Percentiles rank a stretch among this genome's conserved stretches.
phyloP scores from a whole-genome alignment of 1,140 invertebrate genomes.

The Centruroides sculpturatus region DNA sequence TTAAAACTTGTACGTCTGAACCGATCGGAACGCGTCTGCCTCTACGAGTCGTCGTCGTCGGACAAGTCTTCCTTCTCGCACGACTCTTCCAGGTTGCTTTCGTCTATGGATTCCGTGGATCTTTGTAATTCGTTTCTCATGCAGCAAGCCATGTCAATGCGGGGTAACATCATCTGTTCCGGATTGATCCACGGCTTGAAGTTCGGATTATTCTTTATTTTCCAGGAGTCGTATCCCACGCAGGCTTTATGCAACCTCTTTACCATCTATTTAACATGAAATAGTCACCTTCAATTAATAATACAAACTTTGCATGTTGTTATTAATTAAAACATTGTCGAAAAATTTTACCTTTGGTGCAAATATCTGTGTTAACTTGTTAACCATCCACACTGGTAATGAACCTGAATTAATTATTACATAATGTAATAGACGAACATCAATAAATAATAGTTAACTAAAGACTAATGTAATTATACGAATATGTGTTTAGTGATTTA shows the following conservation, averaged over 20 bases:
- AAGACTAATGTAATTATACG: too few species aligned
- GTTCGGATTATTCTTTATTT: conserved; percentile 52
- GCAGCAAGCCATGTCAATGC: conserved; percentile 44
- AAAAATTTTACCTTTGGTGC: conserved; percentile 49
- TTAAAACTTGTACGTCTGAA: too few species aligned
- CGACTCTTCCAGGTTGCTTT: not conserved
- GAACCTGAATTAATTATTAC: conserved; percentile 34
- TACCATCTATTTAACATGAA: conserved; percentile 37
- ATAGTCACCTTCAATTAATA: not conserved
- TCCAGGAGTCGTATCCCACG: conserved; percentile 61
- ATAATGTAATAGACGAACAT: not conserved
- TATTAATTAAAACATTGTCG: too few species aligned
- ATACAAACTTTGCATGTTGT: too few species aligned
- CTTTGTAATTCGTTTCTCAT: not conserved
- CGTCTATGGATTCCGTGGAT: not conserved
- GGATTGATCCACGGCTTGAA: conserved; percentile 74
- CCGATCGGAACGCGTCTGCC: not conserved
- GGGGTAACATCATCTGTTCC: conserved; percentile 53
- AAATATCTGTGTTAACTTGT: conserved; percentile 71
- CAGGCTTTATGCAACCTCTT: conserved; percentile 67
- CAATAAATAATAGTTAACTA: too few species aligned
- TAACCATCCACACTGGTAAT: conserved; percentile 74
- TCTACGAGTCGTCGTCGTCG: not conserved
- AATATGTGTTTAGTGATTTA: too few species aligned
- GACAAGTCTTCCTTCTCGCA: not conserved